phyloP scores from a whole-genome alignment of 2,797 vertebrate genomes.

The Rhinatrema bivittatum region DNA sequence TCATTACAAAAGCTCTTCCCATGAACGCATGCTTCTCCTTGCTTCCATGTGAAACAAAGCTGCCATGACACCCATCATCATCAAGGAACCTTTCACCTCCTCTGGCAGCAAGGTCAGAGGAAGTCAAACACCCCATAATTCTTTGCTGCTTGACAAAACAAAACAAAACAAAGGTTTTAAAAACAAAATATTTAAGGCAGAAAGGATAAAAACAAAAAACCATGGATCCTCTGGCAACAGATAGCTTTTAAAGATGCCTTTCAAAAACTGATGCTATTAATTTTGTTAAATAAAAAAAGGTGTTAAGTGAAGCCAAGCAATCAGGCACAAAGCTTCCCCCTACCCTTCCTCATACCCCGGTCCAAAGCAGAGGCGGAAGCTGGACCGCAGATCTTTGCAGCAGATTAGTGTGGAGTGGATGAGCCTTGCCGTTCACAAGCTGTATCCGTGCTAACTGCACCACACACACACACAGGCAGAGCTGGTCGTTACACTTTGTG shows the following conservation, averaged over 20 bases:
- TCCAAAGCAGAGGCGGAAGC: constrained; percentile 5
- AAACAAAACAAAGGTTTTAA: constrained; percentile 28
- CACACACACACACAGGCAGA: constrained; percentile 19
- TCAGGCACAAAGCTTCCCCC: constrained; percentile 7
- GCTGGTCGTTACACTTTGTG: constrained; percentile 48
- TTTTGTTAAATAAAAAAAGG: constrained; percentile 20
- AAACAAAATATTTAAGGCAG: not conserved
- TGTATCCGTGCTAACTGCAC: constrained; percentile 26
- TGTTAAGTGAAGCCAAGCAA: constrained; percentile 19
- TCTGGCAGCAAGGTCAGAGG: constrained; percentile 57
- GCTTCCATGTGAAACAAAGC: constrained; percentile 14
- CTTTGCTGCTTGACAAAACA: constrained; percentile 71
- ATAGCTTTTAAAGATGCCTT: too few relatives aligned
- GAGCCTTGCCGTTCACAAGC: constrained; percentile 22
- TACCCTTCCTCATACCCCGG: constrained; percentile 11
- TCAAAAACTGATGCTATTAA: constrained; percentile 13
- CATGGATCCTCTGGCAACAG: too few relatives aligned
- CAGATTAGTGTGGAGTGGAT: constrained; percentile 18
- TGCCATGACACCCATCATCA: constrained; percentile 39
- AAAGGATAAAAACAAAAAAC: not conserved
- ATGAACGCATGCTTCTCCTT: constrained; percentile 4
- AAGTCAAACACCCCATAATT: constrained; percentile 77
- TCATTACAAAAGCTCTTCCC: constrained; percentile 8
- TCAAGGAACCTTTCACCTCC: constrained; percentile 34
- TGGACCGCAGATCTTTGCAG: constrained; percentile 7